Evolutionary conservation across 2,888 invertebrate genomes (phyloP).

Genomic region (Reticulitermes lucifugus): DNA sequence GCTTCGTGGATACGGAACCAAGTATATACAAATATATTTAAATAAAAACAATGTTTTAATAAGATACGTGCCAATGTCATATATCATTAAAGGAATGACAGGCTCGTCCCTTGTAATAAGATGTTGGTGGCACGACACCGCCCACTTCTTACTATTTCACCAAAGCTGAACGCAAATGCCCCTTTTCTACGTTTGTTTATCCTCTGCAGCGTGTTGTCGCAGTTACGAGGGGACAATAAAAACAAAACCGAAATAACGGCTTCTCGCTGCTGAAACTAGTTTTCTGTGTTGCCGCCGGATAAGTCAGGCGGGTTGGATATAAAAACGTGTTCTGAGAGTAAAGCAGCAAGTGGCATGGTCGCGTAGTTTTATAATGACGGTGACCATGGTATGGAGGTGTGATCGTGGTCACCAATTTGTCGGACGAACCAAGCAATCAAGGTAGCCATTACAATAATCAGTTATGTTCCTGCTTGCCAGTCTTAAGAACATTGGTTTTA

Average conservation of each 20-base stretch:
- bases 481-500: neutral
- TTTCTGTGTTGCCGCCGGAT: conserved; percentile 27
- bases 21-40: neutral
- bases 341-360: conserved; percentile 10
- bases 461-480: neutral
- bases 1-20: neutral
- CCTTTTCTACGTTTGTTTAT: neutral
- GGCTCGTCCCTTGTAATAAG: neutral
- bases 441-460: conserved; percentile 23
- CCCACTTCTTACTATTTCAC: conserved; percentile 26
- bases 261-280: conserved; percentile 25
- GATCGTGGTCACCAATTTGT: conserved; percentile 34
- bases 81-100: neutral
- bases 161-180: conserved; percentile 10
- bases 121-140: neutral
- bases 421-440: conserved; percentile 17
- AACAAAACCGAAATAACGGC: conserved; percentile 22
- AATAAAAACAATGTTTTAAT: conserved; percentile 4
- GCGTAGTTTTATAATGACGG: conserved; percentile 26
- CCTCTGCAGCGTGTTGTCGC: conserved; percentile 17
- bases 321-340: neutral
- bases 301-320: neutral
- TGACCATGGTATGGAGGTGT: conserved; percentile 27
- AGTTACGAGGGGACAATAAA: conserved; percentile 28
- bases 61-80: neutral